phyloP scores from a whole-genome alignment of 2,797 vertebrate genomes.

The Tolypeutes matacus region DNA sequence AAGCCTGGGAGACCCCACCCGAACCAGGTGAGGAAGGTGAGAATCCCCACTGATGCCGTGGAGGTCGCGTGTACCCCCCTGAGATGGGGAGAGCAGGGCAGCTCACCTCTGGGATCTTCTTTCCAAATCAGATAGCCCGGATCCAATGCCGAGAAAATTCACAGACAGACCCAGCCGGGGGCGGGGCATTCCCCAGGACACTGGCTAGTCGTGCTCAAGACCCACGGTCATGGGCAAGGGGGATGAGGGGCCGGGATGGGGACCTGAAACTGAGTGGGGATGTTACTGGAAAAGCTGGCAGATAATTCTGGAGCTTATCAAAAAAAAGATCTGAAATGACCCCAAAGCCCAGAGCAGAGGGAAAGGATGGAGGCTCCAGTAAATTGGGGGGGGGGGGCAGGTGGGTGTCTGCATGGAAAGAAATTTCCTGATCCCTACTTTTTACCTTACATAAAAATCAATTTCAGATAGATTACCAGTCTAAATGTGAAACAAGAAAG shows the following conservation, averaged over 20 bases:
- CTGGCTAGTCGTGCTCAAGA: accelerated
- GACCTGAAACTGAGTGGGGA: neutral
- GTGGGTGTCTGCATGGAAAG: neutral
- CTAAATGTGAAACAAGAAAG: neutral
- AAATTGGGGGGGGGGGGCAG: neutral
- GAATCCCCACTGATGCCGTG: accelerated
- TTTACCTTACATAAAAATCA: neutral
- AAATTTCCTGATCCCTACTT: neutral
- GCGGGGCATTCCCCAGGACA: accelerated
- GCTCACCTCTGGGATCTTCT: accelerated
- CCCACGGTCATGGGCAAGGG: neutral
- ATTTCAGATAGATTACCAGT: conserved; percentile 28
- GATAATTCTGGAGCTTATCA: too few species aligned
- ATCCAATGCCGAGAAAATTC: accelerated
- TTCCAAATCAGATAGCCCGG: accelerated
- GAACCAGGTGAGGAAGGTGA: accelerated
- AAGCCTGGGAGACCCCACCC: accelerated
- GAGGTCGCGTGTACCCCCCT: accelerated
- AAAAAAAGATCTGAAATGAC: neutral
- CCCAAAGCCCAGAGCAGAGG: neutral
- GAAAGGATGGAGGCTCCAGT: neutral
- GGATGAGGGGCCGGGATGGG: accelerated
- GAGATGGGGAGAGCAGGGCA: accelerated
- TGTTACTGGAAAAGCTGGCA: accelerated
- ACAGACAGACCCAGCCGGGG: accelerated